Evolutionary conservation across 2,797 vertebrate genomes (phyloP).

Genomic region (Cuniculus paca): DNA sequence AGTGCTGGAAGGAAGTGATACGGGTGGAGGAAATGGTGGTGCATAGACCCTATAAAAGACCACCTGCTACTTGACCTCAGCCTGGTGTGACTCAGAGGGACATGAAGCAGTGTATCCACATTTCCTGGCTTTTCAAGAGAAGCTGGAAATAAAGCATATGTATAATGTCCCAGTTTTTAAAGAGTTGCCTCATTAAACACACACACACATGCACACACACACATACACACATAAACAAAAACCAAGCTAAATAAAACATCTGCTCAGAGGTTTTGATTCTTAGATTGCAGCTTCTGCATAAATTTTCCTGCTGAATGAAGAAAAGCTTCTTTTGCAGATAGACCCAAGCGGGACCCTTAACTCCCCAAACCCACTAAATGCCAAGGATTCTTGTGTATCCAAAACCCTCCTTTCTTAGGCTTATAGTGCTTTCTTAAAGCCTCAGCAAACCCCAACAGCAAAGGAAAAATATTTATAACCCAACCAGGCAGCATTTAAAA

Average conservation of each 20-base stretch:
- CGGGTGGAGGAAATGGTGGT: background rate
- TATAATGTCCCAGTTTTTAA: background rate
- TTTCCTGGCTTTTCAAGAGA: constrained; percentile 19
- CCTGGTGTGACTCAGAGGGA: background rate
- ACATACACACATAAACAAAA: background rate
- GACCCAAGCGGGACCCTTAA: background rate
- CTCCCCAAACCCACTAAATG: background rate
- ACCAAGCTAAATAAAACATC: constrained; percentile 53
- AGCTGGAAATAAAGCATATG: background rate
- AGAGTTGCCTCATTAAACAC: background rate
- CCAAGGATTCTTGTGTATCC: background rate
- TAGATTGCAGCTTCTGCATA: background rate
- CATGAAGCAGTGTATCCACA: background rate
- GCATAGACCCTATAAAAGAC: background rate
- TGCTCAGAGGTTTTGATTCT: constrained; percentile 49
- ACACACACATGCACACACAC: background rate
- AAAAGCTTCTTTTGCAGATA: background rate
- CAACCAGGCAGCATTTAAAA: background rate
- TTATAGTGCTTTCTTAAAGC: background rate
- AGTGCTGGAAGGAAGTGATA: background rate
- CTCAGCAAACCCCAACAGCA: background rate
- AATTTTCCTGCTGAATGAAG: background rate
- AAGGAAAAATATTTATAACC: constrained; percentile 63
- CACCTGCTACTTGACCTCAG: background rate
- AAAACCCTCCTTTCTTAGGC: background rate